Evolutionary conservation across 2,797 vertebrate genomes (phyloP).

Genomic region (Halcyon badia): DNA sequence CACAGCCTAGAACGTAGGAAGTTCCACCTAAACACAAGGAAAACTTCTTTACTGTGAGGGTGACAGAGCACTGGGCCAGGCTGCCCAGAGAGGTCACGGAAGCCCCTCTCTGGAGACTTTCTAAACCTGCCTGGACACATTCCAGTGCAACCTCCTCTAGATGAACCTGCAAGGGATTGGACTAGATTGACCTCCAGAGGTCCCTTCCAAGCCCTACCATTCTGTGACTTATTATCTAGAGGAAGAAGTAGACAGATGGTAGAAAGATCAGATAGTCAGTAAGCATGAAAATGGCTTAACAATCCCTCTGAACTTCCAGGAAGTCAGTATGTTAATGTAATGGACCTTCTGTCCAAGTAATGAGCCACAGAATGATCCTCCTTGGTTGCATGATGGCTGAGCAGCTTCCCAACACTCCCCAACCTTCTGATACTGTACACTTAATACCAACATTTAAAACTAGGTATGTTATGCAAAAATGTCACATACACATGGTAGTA

Average conservation of each 20-base stretch:
- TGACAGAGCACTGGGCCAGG: too few relatives aligned
- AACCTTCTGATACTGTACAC: neutral
- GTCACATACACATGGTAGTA: neutral
- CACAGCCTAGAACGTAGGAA: too few relatives aligned
- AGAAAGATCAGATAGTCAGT: neutral
- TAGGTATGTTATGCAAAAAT: neutral
- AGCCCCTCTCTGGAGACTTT: neutral
- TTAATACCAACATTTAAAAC: neutral
- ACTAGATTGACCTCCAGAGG: neutral
- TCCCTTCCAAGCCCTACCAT: neutral
- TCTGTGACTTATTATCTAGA: neutral
- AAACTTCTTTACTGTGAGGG: too few relatives aligned
- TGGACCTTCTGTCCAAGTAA: neutral
- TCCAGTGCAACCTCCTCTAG: neutral
- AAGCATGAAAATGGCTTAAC: neutral
- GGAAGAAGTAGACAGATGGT: neutral
- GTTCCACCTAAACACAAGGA: too few relatives aligned
- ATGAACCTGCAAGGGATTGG: neutral
- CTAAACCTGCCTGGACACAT: neutral
- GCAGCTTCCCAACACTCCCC: neutral
- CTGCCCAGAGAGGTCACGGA: too few relatives aligned
- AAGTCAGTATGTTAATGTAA: neutral
- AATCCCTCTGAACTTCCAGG: neutral
- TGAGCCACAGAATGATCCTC: neutral
- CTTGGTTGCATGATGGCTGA: accelerated